phyloP scores from a whole-genome alignment of 2,888 invertebrate species.

The Germaria angustata region DNA sequence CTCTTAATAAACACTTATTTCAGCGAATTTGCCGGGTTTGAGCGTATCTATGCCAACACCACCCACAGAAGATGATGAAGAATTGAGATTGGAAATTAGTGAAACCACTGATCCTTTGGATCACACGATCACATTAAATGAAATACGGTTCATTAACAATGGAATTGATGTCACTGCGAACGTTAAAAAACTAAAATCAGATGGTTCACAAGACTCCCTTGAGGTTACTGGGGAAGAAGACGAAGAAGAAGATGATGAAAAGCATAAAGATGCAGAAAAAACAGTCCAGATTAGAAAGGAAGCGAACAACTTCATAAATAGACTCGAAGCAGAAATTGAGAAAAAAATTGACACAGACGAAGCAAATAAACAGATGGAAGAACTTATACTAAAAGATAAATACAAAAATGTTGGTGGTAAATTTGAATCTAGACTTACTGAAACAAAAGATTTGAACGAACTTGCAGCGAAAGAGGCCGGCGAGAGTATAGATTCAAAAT shows the following conservation, averaged over 20 bases:
- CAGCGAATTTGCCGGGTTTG: constrained; percentile 56
- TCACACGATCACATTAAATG: constrained; percentile 75
- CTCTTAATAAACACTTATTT: background rate
- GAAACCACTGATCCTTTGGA: constrained; percentile 75
- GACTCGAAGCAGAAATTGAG: constrained; percentile 61
- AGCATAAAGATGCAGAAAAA: constrained; percentile 62
- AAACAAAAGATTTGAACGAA: constrained; percentile 43
- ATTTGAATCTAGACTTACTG: constrained; percentile 28
- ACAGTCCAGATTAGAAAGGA: constrained; percentile 68
- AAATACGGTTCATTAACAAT: constrained; percentile 79
- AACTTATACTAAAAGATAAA: constrained; percentile 14
- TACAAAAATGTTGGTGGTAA: constrained; percentile 49
- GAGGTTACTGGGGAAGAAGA: constrained; percentile 63
- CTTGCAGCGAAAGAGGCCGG: constrained; percentile 40
- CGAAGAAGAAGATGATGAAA: constrained; percentile 66
- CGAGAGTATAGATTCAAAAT: constrained; percentile 52
- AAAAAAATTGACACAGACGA: constrained; percentile 39
- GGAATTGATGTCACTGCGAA: constrained; percentile 79
- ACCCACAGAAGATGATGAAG: constrained; percentile 77
- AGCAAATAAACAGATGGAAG: background rate
- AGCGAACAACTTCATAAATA: constrained; percentile 52
- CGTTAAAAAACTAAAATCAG: constrained; percentile 71
- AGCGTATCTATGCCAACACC: constrained; percentile 72
- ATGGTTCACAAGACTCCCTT: constrained; percentile 67
- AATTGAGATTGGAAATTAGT: constrained; percentile 76